Base-by-base conservation (phyloP, 2,797 vertebrate genomes). In the Oceanodroma leucorhoa region DNA sequence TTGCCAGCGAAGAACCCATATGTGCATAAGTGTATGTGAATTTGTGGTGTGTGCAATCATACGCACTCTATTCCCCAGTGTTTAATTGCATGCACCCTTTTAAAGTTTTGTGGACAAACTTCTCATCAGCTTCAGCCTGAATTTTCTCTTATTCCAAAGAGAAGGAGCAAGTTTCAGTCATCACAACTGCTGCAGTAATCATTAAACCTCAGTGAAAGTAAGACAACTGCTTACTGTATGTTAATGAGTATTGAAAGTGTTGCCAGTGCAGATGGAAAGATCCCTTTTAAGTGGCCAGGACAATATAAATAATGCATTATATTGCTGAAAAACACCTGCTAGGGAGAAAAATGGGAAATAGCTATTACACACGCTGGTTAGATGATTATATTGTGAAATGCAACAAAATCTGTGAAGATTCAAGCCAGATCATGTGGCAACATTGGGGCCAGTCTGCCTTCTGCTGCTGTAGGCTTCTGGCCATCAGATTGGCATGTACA, bases 201-300 rank as follows among this genome's bases (percentile, higher is more conserved):
- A 51, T 46, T 80, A 78, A 91, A 83, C 19, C 36, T 81, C 57
- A 78, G 61, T 34, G 84, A 66, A 70, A 83, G 43, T 65, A 57
- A 72, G 43, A 51, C n/a, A 90, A 51, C 30, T 69, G 70, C 66
- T 93, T 84, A 54, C 34, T 89, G 26, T 81, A 58, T 77, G 78
- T 36, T 78, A 87, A 72, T 38, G 36, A 89, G 26, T 1, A 2
- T 65, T 81, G 61, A 10, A 89, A 93, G n/a, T 34, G 41, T 54
- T 92, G 79, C 89, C 84, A 83, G 36, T 86, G 91, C 92, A 95
- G 76, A 94, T 76, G 82, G 89, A 92, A 92, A 90, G 69, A 96
- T 75, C 36, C 46, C 57, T 86, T 94, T 83, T 57, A 87, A 93
- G 76, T 79, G 54, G 76, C 79, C 87, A 90, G 61, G 53, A 89